Percentiles rank a stretch among this genome's conserved stretches.
These are phyloP conservation scores for Coenonympha arcania DNA, from an alignment of 2,888 invertebrate species.

Conservation along the genomic window DNA sequence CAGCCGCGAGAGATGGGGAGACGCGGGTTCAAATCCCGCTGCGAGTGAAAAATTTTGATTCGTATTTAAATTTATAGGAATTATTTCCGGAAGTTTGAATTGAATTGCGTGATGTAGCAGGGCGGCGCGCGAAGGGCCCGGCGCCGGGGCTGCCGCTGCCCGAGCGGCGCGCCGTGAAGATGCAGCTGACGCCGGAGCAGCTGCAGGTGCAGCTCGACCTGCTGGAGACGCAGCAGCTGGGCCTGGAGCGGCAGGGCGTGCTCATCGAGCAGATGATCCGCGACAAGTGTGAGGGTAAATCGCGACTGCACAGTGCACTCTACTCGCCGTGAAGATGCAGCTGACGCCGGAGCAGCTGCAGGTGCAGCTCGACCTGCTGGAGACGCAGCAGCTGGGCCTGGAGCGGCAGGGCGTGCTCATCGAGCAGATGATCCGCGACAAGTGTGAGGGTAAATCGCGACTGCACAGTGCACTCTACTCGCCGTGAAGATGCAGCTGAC, in stretches of 20 bases:
- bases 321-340: conserved; percentile 62
- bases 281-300: conserved; percentile 81
- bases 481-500: conserved; percentile 74
- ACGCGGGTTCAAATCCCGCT: no score
- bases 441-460: conserved; percentile 77
- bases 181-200: conserved; percentile 75
- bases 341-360: conserved; percentile 77
- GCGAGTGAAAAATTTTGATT: no score
- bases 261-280: conserved; percentile 91
- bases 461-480: conserved; percentile 41
- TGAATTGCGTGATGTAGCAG: conserved; percentile 63
- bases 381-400: conserved; percentile 89
- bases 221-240: conserved; percentile 89
- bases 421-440: conserved; percentile 90
- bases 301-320: conserved; percentile 38
- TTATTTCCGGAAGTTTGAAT: no score
- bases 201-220: conserved; percentile 82
- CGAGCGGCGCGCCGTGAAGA: conserved; percentile 73
- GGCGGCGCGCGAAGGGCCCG: conserved; percentile 85
- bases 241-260: conserved; percentile 92
- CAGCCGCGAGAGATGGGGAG: no score
- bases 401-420: conserved; percentile 93
- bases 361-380: conserved; percentile 83
- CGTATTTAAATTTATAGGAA: no score
- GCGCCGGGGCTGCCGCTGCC: conserved; percentile 87